Base-by-base conservation (phyloP, 1,140 invertebrate genomes). In the Gonatopus flavifemur region DNA sequence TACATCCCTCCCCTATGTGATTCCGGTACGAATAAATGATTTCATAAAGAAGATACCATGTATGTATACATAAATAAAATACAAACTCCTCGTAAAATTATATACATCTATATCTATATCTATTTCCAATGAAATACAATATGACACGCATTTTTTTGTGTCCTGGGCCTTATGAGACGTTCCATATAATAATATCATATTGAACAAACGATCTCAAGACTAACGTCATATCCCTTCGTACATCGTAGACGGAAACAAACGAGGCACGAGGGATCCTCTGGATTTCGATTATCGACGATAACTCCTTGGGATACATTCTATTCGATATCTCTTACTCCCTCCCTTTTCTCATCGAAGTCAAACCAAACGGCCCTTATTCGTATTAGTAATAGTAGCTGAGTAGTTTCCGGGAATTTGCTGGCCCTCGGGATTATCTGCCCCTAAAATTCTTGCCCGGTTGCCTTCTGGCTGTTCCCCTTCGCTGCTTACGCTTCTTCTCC, bases 341-440 rank as follows among this genome's bases (percentile, higher is more conserved):
- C 8, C 30, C 28, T 9, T n/a, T 18, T 16, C 25, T 19, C 22
- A 13, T 7, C 33, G 8, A 7, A n/a, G 6, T 13, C 15, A 7
- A 19, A 16, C 5, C 37, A n/a, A 6, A 10, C 37, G 37, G 18
- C 18, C 21, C 10, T 16, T 19, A 10, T 19, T 19, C 18, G 38
- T 20, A 22, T 40, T 40, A 24, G 20, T 24, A 15, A 48, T 38
- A 44, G 25, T 36, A 43, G 30, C 47, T 36, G 35, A 50, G 42
- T 62, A 55, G 59, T 62, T 62, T 47, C 55, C 59, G 59, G 59
- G 59, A 62, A 62, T 62, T 62, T 56, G 59, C 59, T 62, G 55
- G 45, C 51, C 51, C 52, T 42, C 35, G 48, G 52, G 59, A 63
- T 63, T 62, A 63, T 55, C 55, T 56, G 45, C 46, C 51, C 49